Evolutionary conservation across 2,113 vertebrate species (phyloP).

Genomic region (Circaetus gallicus): DNA sequence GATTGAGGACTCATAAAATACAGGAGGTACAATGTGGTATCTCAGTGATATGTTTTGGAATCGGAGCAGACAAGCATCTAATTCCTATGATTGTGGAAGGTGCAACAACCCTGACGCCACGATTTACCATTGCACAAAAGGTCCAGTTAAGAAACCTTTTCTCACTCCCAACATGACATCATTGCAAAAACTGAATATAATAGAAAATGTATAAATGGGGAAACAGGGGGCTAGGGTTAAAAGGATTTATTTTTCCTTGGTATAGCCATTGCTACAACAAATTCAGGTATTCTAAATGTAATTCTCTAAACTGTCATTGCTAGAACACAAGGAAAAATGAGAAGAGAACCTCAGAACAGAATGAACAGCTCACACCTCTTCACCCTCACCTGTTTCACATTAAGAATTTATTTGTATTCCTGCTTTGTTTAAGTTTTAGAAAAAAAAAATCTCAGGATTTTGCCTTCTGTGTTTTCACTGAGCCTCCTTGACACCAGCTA

Average conservation of each 20-base stretch:
- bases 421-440: slow-evolving; percentile 76
- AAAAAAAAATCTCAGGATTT: slow-evolving; percentile 90
- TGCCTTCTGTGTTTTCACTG: slow-evolving; percentile 89
- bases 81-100: no score
- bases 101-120: not conserved
- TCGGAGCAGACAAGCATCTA: not conserved
- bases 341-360: not conserved
- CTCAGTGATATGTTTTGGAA: not conserved
- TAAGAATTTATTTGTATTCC: slow-evolving; percentile 76
- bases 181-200: not conserved
- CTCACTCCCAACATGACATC: not conserved
- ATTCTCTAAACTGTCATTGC: not conserved
- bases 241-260: not conserved
- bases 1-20: not conserved
- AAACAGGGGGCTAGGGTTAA: not conserved
- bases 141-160: not conserved
- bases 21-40: not conserved
- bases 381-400: not conserved
- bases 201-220: not conserved
- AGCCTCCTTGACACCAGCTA: slow-evolving; percentile 85
- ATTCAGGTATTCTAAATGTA: not conserved
- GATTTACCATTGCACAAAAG: not conserved
- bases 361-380: not conserved
- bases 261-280: not conserved
- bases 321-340: not conserved